Conservation (phyloP, 2,888 invertebrate species). For the Heterodera filipjevi region DNA sequence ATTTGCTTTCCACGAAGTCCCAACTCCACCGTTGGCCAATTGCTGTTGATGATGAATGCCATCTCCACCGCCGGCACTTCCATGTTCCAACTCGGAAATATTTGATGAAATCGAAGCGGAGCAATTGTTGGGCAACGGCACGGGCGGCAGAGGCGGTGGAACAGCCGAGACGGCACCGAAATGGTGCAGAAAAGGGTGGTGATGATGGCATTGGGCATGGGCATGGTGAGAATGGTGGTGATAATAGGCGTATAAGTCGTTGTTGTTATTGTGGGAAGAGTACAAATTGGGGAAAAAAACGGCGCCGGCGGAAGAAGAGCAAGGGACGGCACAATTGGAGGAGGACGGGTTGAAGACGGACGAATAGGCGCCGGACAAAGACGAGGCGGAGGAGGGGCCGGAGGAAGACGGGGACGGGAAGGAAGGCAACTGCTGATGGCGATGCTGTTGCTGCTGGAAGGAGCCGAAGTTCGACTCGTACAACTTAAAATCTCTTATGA, state of each 20-base stretch:
- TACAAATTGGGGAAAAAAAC: not conserved
- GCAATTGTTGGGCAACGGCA: not conserved
- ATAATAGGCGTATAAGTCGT: constrained; percentile 1
- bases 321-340: not conserved
- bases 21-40: not conserved
- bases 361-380: not conserved
- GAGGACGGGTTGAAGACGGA: not conserved
- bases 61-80: not conserved
- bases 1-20: not conserved
- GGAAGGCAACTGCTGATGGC: not conserved
- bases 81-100: not conserved
- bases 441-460: not conserved
- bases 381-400: not conserved
- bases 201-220: not conserved
- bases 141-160: not conserved
- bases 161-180: not conserved
- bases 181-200: not conserved
- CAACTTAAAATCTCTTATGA: not conserved
- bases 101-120: not conserved
- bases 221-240: not conserved
- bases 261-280: not conserved
- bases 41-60: not conserved
- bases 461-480: not conserved
- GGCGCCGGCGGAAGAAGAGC: not conserved
- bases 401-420: not conserved